These are phyloP conservation scores for Asbolus verrucosus DNA, from an alignment of 1,140 invertebrate species.

Conservation along the genomic window DNA sequence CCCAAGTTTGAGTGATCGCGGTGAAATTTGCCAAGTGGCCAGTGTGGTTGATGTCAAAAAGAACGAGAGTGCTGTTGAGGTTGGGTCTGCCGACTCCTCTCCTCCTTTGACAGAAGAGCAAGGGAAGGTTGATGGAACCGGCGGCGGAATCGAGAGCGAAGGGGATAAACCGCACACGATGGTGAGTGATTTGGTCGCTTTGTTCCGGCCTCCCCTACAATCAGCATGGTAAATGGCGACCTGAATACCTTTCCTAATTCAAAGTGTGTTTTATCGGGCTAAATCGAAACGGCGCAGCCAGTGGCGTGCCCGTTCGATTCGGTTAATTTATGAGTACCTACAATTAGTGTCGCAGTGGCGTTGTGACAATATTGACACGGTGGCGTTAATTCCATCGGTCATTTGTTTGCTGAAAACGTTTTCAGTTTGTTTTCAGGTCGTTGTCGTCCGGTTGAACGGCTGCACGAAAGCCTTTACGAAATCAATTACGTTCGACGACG, in stretches of 20 bases:
- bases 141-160: constrained; percentile 11
- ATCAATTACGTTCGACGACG: constrained; percentile 21
- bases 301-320: constrained; percentile 1
- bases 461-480: constrained; percentile 8
- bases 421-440: constrained; percentile 19
- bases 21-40: constrained; percentile 51
- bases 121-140: constrained; percentile 55
- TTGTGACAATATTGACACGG: constrained; percentile 26
- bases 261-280: not conserved
- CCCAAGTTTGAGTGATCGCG: constrained; percentile 14
- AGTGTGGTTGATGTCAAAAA: constrained; percentile 57
- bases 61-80: constrained; percentile 5
- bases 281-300: not conserved
- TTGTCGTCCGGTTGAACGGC: constrained; percentile 16
- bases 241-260: not conserved
- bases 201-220: not conserved
- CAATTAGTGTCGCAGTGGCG: constrained; percentile 14
- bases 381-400: constrained; percentile 20
- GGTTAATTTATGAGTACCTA: too few relatives aligned
- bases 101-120: constrained; percentile 55
- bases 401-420: constrained; percentile 17
- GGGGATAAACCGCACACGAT: constrained; percentile 13
- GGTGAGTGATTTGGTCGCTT: constrained; percentile 40
- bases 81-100: constrained; percentile 41
- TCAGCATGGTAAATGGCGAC: not conserved